Base-by-base conservation (phyloP, 2,888 invertebrate genomes). In the Agrochola macilenta region DNA sequence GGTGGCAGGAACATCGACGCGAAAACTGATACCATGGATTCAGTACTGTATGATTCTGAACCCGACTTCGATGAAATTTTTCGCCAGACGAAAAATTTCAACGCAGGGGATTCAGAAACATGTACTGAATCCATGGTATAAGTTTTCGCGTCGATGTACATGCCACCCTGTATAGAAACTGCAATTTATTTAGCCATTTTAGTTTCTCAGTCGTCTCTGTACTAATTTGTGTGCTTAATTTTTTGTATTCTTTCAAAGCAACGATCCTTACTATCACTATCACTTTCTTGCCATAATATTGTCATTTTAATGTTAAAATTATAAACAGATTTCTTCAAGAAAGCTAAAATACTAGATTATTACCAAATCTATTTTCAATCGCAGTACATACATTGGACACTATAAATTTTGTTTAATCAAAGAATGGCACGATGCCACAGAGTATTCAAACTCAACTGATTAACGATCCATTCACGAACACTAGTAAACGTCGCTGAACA, bases 401-500 rank as follows among this genome's bases (percentile, higher is more conserved):
- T 26, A 65, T 85, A 69, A 78, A 82, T 84, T 69, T 39, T 49
- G 63, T 72, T 83, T 74, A 61, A 82, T 76, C 69, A 86, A 76
- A 72, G 20, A n/a, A 72, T 86, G 84, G 84, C 86, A 83, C 60
- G 23, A 30, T 86, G 84, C 86, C 84, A 84, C 23, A 35, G 58
- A 63, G 8, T 63, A 46, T 63, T 78, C 73, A 70, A 73, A 43
- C 46, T 46, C 60, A 74, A 57, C 64, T 82, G 72, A 84, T 86
- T 72, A 74, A 86, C 63, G 86, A 76, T 49, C 9, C 26, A 46
- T 58, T 64, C 69, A 60, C 9, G 54, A 73, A 35, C 69, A 69
- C 46, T 26, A 75, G 73, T 66, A 66, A 52, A 74, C 30, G 30
- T 54, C 14, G 26, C 23, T 12, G 39, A 60, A 74, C 61, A 58